phyloP scores from a whole-genome alignment of 2,113 vertebrate genomes.

The Speoplatyrhinus poulsoni region DNA sequence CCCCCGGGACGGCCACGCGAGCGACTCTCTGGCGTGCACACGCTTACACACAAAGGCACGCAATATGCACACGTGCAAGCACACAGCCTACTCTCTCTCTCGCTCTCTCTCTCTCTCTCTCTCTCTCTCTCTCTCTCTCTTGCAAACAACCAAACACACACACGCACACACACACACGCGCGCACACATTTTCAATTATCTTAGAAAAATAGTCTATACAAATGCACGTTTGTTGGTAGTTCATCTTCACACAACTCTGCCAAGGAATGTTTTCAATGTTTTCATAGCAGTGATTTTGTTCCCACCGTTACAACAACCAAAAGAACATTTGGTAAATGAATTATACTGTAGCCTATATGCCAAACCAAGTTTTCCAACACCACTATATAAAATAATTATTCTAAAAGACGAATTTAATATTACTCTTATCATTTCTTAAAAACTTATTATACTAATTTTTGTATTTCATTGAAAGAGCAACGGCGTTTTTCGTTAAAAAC shows the following conservation, averaged over 20 bases:
- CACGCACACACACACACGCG: conserved; percentile 15
- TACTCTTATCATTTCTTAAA: too few relatives aligned
- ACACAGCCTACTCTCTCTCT: background rate
- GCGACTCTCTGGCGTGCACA: conserved; percentile 46
- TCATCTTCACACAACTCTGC: conserved; percentile 56
- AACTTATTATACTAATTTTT: too few relatives aligned
- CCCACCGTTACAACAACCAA: conserved; percentile 52
- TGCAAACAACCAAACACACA: conserved; percentile 25
- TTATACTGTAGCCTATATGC: too few relatives aligned
- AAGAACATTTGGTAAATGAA: background rate
- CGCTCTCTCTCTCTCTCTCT: too few relatives aligned
- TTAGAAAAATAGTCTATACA: conserved; percentile 48
- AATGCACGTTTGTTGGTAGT: conserved; percentile 37
- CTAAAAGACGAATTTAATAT: too few relatives aligned
- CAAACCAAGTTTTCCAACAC: too few relatives aligned
- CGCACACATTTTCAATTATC: background rate
- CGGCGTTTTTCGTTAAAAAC: too few relatives aligned
- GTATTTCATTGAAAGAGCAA: too few relatives aligned
- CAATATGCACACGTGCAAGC: conserved; percentile 20
- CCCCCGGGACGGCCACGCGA: conserved; percentile 79
- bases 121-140: too few relatives aligned
- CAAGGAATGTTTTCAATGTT: conserved; percentile 69
- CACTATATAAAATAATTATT: too few relatives aligned
- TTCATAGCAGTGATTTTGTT: conserved; percentile 38
- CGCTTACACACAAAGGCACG: background rate